Conservation (phyloP, 2,113 vertebrate genomes). For the Agelaius phoeniceus region DNA sequence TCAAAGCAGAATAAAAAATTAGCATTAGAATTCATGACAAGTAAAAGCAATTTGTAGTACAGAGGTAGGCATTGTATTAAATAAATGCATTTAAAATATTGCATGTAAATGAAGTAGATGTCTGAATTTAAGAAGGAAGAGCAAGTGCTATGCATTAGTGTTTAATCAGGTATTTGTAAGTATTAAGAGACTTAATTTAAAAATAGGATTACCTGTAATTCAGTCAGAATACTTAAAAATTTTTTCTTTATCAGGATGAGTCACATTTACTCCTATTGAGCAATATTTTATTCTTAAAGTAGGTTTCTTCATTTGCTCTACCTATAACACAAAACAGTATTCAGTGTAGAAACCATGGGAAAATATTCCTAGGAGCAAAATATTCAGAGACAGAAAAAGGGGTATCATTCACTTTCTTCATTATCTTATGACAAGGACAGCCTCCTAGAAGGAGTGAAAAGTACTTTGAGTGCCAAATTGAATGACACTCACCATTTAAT, state of each 20-base stretch:
- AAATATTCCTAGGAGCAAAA: background rate
- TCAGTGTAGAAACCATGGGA: background rate
- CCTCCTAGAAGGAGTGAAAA: background rate
- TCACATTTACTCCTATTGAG: background rate
- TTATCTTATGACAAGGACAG: background rate
- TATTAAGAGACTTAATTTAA: background rate
- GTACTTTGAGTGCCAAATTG: background rate
- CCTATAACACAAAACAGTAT: background rate
- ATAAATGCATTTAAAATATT: constrained; percentile 40
- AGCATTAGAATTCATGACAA: constrained; percentile 56
- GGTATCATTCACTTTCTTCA: background rate
- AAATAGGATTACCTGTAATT: constrained; percentile 7
- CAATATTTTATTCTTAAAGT: background rate
- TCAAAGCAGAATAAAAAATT: constrained; percentile 50
- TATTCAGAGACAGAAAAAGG: background rate
- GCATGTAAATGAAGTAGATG: constrained; percentile 42
- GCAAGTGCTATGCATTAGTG: background rate
- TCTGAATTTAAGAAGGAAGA: background rate
- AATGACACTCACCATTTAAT: background rate
- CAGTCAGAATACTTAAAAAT: background rate
- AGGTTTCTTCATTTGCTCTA: background rate
- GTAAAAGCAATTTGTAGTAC: constrained; percentile 51
- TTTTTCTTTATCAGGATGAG: background rate
- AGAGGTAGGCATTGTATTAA: constrained; percentile 12
- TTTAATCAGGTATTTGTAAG: constrained; percentile 2